These are phyloP conservation scores for Neostethus bicornis DNA, from an alignment of 2,797 vertebrate species.

Conservation along the genomic window DNA sequence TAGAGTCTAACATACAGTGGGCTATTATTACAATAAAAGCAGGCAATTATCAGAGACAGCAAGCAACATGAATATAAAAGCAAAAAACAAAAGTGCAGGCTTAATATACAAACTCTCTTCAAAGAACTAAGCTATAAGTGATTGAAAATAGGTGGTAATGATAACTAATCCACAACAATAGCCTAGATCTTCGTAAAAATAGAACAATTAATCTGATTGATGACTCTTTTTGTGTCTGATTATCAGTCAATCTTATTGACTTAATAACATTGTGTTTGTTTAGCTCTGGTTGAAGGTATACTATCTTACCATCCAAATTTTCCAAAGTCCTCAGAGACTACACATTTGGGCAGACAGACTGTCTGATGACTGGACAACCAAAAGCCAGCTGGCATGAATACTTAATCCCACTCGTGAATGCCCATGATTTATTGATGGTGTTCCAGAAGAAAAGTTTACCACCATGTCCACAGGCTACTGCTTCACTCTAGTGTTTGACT, in stretches of 20 bases:
- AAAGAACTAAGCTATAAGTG: too few relatives aligned
- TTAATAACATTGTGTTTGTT: conserved; percentile 30
- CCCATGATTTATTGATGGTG: conserved; percentile 78
- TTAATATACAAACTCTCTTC: too few relatives aligned
- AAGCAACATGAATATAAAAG: too few relatives aligned
- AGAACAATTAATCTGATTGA: conserved; percentile 1
- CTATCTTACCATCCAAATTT: conserved; percentile 20
- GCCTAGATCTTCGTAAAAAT: too few relatives aligned
- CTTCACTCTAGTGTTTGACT: conserved; percentile 49
- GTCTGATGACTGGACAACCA: conserved; percentile 51
- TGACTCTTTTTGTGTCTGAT: not conserved
- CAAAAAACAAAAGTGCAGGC: too few relatives aligned
- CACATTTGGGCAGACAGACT: conserved; percentile 34
- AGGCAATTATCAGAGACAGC: too few relatives aligned
- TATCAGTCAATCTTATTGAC: conserved; percentile 19
- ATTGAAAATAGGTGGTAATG: too few relatives aligned
- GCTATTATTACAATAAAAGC: too few relatives aligned
- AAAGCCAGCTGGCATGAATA: conserved; percentile 77
- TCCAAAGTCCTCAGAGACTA: conserved; percentile 46
- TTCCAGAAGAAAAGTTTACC: conserved; percentile 69
- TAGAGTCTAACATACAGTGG: too few relatives aligned
- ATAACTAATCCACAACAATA: too few relatives aligned
- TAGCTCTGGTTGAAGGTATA: conserved; percentile 14
- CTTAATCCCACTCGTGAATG: conserved; percentile 78
- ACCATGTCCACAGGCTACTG: conserved; percentile 40